Evolutionary conservation across 2,113 vertebrate genomes (phyloP).

Genomic region (Leucopsar rothschildi): DNA sequence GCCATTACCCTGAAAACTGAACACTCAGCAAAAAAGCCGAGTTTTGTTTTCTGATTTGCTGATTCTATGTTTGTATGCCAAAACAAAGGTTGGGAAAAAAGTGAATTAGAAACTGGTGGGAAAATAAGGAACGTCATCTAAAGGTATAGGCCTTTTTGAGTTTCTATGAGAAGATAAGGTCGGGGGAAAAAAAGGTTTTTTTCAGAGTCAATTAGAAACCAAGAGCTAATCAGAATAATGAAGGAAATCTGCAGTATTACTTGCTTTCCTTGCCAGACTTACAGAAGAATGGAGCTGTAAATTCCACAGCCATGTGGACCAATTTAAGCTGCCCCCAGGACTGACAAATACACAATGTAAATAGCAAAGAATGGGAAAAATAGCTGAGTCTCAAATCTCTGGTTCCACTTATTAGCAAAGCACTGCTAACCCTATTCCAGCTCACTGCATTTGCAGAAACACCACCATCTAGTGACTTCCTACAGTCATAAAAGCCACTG

Average conservation of each 20-base stretch:
- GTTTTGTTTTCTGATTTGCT: not conserved
- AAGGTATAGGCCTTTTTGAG: not conserved
- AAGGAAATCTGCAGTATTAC: not conserved
- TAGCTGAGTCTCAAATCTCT: not conserved
- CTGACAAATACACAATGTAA: not conserved
- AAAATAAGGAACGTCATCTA: not conserved
- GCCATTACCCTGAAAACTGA: not conserved
- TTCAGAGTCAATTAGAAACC: not conserved
- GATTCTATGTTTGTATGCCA: not conserved
- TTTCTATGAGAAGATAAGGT: not conserved
- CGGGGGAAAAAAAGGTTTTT: accelerated
- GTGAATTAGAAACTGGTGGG: not conserved
- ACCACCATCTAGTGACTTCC: slow-evolving; percentile 9
- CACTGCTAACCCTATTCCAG: not conserved
- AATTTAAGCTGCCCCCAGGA: not conserved
- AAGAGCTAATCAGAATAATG: not conserved
- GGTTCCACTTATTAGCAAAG: not conserved
- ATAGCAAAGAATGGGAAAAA: not conserved
- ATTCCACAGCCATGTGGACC: not conserved
- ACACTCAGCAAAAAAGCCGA: not conserved
- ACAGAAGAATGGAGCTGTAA: not conserved
- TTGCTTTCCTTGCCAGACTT: not conserved
- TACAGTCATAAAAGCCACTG: not conserved
- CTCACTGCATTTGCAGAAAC: not conserved
- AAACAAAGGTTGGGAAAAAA: not conserved